Evolutionary conservation across 2,888 invertebrate genomes (phyloP), one percentile per base, ranked within the genome.

Genomic region (Drosophila maculinotata): DNA sequence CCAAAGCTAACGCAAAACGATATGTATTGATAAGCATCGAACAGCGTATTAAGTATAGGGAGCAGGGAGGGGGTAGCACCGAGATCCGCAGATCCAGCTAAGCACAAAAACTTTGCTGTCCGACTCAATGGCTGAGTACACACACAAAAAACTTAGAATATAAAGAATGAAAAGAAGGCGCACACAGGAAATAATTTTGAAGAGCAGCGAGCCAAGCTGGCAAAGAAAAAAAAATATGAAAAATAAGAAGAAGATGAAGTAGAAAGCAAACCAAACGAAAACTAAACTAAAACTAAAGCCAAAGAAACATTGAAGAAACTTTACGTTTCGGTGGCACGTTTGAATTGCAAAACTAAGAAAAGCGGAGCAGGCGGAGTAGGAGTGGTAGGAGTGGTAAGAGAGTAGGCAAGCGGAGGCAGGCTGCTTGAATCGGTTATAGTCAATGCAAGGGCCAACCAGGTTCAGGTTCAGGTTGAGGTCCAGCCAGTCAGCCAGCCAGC

Each of bases 291-390:
- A 70, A 45, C 72, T 56, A 59, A 59, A 56, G 51, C 72, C 52
- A 57, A 67, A 45, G 73, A 71, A 71, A 60, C 70, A 60, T 56
- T 52, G 52, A 52, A 41, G 69, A 64, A 73, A 74, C 73, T 74
- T 73, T 73, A 47, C 74, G 64, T 68, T 73, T 73, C 65, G 72
- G 73, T 73, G 73, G 79, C 75, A 78, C 76, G 76, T 79, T 79
- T 71, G 76, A 76, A 76, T 78, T 69, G 79, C 70, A 69, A 76
- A 73, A 64, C 66, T 71, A 51, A 58, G 39, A 63, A 58, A 30
- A 25, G 41, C 41, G 54, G 49, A 36, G 48, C 33, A 12, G 56
- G 20, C 26, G 0, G 7, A 47, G 31, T 10, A 17, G 45, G 3
- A 9, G 25, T n/a, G n/a, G 4, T 2, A 7, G 17, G n/a, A 8